These are phyloP conservation scores for Elmis aenea DNA, from an alignment of 2,888 invertebrate genomes.

Conservation along the genomic window DNA sequence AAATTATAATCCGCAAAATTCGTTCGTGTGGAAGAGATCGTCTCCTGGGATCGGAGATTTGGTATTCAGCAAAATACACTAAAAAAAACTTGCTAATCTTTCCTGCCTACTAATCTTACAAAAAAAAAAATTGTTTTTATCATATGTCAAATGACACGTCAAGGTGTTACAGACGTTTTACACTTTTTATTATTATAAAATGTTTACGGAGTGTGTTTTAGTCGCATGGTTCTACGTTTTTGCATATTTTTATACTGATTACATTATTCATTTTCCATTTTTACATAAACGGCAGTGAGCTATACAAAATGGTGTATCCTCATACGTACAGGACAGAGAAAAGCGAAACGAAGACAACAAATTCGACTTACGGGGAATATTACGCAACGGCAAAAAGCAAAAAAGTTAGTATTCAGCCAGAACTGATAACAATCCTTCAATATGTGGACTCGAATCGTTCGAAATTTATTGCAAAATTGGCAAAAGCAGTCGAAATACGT, in stretches of 20 bases:
- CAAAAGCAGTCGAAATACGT: constrained; percentile 39
- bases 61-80: no score
- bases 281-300: constrained; percentile 33
- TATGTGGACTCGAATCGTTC: constrained; percentile 41
- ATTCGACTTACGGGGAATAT: constrained; percentile 40
- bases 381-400: constrained; percentile 32
- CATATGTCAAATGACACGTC: no score
- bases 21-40: no score
- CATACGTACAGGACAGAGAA: constrained; percentile 43
- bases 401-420: constrained; percentile 41
- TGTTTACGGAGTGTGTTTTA: constrained; percentile 37
- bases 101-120: no score
- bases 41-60: no score
- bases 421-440: constrained; percentile 41
- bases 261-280: constrained; percentile 38
- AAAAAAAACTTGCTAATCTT: no score
- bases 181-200: no score
- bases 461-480: constrained; percentile 37
- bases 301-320: constrained; percentile 39
- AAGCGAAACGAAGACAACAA: constrained; percentile 44
- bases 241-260: constrained; percentile 41
- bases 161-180: no score
- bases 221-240: constrained; percentile 41
- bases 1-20: no score
- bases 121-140: no score